Conservation (phyloP, 2,797 vertebrate genomes). For the Poecilia gillii region DNA sequence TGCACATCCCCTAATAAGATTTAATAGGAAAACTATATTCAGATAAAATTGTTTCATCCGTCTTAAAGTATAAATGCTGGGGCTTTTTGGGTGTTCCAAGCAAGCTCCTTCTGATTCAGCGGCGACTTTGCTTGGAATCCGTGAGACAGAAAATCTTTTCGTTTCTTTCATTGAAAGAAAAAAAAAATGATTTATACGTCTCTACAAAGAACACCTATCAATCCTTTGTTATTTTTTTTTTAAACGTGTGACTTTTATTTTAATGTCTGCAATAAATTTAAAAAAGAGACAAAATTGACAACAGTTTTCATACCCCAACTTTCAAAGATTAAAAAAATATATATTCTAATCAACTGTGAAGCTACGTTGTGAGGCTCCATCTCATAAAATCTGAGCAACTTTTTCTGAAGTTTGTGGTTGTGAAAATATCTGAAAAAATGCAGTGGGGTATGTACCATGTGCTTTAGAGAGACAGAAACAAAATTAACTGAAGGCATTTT, state of each 20-base stretch:
- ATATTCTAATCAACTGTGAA: neutral
- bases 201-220: neutral
- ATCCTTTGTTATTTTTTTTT: no score
- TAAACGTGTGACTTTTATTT: no score
- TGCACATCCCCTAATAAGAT: neutral
- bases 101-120: neutral
- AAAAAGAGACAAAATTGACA: no score
- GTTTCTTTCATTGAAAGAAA: no score
- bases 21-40: neutral
- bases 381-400: neutral
- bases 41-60: neutral
- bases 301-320: neutral
- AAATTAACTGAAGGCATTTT: no score
- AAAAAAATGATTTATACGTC: neutral
- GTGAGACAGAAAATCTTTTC: neutral
- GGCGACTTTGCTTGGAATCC: neutral
- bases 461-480: no score
- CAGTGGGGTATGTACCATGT: no score
- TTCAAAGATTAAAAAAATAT: neutral
- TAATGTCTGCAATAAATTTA: no score
- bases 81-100: neutral
- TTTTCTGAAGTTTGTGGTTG: no score
- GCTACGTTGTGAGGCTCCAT: neutral
- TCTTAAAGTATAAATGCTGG: neutral
- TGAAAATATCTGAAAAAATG: no score